Base-by-base conservation (phyloP, 2,797 vertebrate genomes). In the Nannoperca australis region DNA sequence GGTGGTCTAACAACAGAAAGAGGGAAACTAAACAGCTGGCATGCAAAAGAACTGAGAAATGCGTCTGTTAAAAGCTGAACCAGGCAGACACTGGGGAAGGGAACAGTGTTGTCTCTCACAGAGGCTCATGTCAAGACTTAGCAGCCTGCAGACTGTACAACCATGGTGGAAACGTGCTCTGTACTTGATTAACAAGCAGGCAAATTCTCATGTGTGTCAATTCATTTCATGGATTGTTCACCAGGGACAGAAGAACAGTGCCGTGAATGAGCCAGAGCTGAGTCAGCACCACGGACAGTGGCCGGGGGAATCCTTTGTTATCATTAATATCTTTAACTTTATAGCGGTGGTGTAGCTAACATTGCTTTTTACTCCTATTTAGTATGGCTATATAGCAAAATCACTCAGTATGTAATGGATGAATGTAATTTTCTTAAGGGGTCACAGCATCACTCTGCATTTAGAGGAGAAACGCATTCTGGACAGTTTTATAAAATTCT, bases 271-370 rank as follows among this genome's bases (percentile, higher is more conserved):
- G 34, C 54, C 60, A 12, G 15, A 72, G 27, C 34, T 32, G 3
- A 18, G 82, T 84, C 86, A 89, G 88, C 84, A 85, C 89, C 87
- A 84, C 0, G 71, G 86, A 89, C 84, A 89, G 86, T 42, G 0
- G n/a, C 72, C 17, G 5, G 12, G 6, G 4, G 1, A 32, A 49
- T 4, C 42, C 44, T 61, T 42, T 55, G 9, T 20, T 36, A 34
- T 40, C 11, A 9, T 50, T 51, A 32, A 22, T 50, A 22, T 45
- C 15, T 75, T 22, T 30, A 45, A 51, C 27, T 50, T 18, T 51
- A 18, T 53, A 22, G 42, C 3, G 1, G 11, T 4, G 22, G 40
- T 51, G 50, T 56, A 45, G 45, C 15, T 22, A 51, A 70, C 8
- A 36, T 24, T 15, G 51, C 6, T 45, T 17, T 40, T 71, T 50